phyloP scores from a whole-genome alignment of 2,888 invertebrate species.

The Crocallis elinguaria region DNA sequence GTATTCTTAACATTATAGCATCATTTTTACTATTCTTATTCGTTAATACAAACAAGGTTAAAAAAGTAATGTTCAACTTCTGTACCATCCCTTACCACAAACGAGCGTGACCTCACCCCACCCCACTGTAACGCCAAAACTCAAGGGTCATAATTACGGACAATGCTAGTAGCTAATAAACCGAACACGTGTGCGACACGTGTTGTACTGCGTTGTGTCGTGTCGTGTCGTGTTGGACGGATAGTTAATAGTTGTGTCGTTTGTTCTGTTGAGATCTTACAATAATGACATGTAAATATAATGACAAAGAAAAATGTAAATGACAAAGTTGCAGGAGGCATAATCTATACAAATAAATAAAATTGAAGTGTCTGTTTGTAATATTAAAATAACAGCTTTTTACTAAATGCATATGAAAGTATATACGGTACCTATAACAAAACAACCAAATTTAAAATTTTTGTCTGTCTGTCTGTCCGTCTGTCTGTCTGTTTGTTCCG shows the following conservation, averaged over 20 bases:
- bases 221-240: not conserved
- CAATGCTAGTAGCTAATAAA: constrained; percentile 21
- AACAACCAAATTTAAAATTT: too few species aligned
- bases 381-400: too few species aligned
- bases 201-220: constrained; percentile 4
- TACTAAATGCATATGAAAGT: too few species aligned
- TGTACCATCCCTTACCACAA: not conserved
- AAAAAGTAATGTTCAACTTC: not conserved
- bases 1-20: too few species aligned
- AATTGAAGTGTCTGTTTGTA: too few species aligned
- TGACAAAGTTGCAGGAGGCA: too few species aligned
- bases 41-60: not conserved
- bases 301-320: too few species aligned
- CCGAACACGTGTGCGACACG: constrained; percentile 22
- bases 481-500: too few species aligned
- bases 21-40: too few species aligned
- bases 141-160: constrained; percentile 23
- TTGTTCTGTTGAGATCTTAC: not conserved
- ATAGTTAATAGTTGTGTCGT: not conserved
- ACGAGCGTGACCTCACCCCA: not conserved
- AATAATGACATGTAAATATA: not conserved
- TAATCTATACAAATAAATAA: too few species aligned
- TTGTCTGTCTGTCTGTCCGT: too few species aligned
- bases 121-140: constrained; percentile 5
- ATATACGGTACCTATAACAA: too few species aligned